These are phyloP conservation scores for Xestia sexstrigata DNA, from an alignment of 2,888 invertebrate species.

Conservation along the genomic window DNA sequence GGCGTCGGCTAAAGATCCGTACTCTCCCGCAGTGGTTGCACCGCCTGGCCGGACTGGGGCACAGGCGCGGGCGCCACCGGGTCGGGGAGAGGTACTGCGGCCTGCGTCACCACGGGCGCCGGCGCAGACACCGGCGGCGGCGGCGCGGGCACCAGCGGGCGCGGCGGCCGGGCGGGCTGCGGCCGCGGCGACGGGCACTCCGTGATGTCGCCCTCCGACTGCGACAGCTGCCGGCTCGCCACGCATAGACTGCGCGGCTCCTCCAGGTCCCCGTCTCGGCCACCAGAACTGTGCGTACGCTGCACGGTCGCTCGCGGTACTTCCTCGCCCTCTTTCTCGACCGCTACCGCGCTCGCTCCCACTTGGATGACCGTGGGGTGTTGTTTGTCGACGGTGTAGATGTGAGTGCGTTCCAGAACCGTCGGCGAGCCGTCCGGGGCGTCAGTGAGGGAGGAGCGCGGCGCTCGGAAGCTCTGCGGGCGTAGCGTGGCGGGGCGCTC, in stretches of 20 bases:
- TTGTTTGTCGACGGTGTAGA: conserved; percentile 94
- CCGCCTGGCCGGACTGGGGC: conserved; percentile 24
- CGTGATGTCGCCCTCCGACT: conserved; percentile 92
- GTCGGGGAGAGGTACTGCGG: neutral
- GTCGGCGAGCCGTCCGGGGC: conserved; percentile 80
- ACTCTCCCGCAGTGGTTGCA: conserved; percentile 72
- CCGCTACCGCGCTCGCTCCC: conserved; percentile 70
- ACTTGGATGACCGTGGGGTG: conserved; percentile 93
- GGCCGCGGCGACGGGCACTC: conserved; percentile 86
- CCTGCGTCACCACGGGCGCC: conserved; percentile 49
- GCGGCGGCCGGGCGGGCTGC: conserved; percentile 79
- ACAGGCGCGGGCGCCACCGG: conserved; percentile 28
- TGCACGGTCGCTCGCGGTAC: conserved; percentile 82
- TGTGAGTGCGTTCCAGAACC: conserved; percentile 92
- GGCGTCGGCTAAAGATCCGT: conserved; percentile 81
- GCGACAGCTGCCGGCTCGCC: conserved; percentile 87
- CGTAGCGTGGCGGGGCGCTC: conserved; percentile 94
- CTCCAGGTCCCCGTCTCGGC: conserved; percentile 85
- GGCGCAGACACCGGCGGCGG: conserved; percentile 66
- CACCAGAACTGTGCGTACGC: conserved; percentile 87
- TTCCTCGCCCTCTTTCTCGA: conserved; percentile 72
- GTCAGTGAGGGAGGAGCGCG: conserved; percentile 77
- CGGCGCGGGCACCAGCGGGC: conserved; percentile 82
- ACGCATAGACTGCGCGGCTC: conserved; percentile 80
- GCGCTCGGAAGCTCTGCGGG: conserved; percentile 89